A percentile compares a stretch with the other conserved stretches of the same genome.
Evolutionary conservation across 1,140 invertebrate genomes (phyloP).

Genomic region (Drosophila tropicalis): DNA sequence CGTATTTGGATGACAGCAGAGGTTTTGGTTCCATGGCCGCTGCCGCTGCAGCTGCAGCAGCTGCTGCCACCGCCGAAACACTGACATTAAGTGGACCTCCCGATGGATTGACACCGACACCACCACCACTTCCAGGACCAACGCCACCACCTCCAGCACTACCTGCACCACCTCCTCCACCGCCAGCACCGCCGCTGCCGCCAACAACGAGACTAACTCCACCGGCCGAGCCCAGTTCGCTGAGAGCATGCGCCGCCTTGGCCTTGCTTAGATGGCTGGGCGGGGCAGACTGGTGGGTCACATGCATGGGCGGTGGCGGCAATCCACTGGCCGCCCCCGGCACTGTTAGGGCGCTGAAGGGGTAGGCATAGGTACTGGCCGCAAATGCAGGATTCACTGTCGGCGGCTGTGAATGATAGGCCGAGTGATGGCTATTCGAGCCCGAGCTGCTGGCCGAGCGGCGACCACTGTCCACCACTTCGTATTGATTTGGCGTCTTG

Average conservation of each 20-base stretch:
- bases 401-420: conserved; percentile 65
- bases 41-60: conserved; percentile 76
- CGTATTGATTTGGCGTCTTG: conserved; percentile 68
- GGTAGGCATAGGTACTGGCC: conserved; percentile 85
- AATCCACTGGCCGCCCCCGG: conserved; percentile 67
- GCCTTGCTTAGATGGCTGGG: conserved; percentile 71
- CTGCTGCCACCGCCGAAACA: conserved; percentile 64
- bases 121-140: conserved; percentile 16
- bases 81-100: conserved; percentile 59
- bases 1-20: conserved; percentile 92
- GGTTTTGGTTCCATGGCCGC: conserved; percentile 88
- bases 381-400: conserved; percentile 66
- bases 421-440: conserved; percentile 60
- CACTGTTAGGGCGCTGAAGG: conserved; percentile 86
- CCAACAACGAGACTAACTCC: conserved; percentile 42
- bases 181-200: conserved; percentile 53
- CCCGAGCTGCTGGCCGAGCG: conserved; percentile 60
- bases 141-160: conserved; percentile 13
- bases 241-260: conserved; percentile 59
- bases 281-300: conserved; percentile 59
- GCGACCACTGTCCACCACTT: conserved; percentile 72
- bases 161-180: conserved; percentile 13
- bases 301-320: conserved; percentile 53
- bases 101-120: conserved; percentile 41
- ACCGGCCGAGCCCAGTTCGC: conserved; percentile 47